Percentiles rank a stretch among this genome's conserved stretches.
phyloP scores from a whole-genome alignment of 2,113 vertebrate genomes.

The Ophiodon elongatus region DNA sequence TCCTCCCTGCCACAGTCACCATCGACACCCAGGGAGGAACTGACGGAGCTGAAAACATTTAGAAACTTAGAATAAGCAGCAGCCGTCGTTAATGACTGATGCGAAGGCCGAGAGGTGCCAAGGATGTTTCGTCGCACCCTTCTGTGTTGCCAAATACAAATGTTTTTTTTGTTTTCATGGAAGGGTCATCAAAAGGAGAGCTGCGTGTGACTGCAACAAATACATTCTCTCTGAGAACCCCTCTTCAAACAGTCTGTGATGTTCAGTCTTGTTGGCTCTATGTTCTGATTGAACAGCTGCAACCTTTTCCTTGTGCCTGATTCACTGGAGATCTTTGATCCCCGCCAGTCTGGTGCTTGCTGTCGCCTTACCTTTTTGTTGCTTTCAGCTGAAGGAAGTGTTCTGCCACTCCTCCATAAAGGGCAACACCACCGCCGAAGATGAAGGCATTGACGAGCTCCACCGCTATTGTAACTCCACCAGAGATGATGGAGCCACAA shows the following conservation, averaged over 20 bases:
- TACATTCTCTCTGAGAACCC: constrained; percentile 27
- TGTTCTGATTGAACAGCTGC: constrained; percentile 51
- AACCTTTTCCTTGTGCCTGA: constrained; percentile 49
- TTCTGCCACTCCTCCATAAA: constrained; percentile 22
- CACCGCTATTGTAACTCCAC: constrained; percentile 22
- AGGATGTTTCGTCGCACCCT: not conserved
- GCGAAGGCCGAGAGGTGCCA: constrained; percentile 31
- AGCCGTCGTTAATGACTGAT: constrained; percentile 17
- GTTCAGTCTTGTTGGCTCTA: constrained; percentile 4
- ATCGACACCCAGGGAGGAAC: constrained; percentile 5
- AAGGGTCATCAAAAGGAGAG: constrained; percentile 32
- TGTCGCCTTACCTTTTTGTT: constrained; percentile 29
- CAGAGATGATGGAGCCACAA: constrained; percentile 43
- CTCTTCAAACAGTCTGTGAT: constrained; percentile 50
- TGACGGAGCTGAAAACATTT: constrained; percentile 21
- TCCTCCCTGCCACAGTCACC: not conserved
- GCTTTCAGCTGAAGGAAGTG: constrained; percentile 19
- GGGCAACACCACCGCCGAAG: constrained; percentile 27
- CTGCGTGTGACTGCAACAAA: not conserved
- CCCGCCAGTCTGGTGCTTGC: not conserved
- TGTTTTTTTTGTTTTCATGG: not conserved
- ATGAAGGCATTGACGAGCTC: constrained; percentile 46
- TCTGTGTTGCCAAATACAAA: not conserved
- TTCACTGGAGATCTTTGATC: constrained; percentile 64
- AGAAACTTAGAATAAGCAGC: constrained; percentile 1